Base-by-base conservation (phyloP, 2,888 invertebrate genomes). In the Dendrolimus pini region DNA sequence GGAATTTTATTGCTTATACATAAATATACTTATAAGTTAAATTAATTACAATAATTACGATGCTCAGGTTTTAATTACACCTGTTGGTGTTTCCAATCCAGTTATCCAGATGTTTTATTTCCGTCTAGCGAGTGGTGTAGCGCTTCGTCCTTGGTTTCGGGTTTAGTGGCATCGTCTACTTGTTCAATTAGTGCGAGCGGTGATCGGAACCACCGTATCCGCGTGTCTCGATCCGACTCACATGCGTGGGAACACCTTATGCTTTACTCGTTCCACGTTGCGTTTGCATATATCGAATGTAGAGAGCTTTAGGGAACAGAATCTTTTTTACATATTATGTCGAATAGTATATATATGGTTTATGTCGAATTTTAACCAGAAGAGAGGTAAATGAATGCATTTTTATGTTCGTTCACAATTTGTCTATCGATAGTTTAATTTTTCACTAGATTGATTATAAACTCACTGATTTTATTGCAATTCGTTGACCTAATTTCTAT, bases 201-300 rank as follows among this genome's bases (percentile, higher is more conserved):
- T 77, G 86, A 83, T 86, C 80, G 86, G 87, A 87, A 88, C 88
- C 78, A 80, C 68, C 75, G 77, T 80, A 82, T 82, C 83, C 83
- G 81, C 74, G 80, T 79, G 79, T 77, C 72, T 67, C 72, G 76
- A 80, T 71, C 66, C 71, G 76, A 80, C 71, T 67, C 71, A 72
- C 67, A 66, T 72, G 74, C 82, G 85, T 86, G 85, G 85, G 85
- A 87, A 87, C 81, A 70, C 75, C 77, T 77, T 74, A 69, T 68
- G 70, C 70, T 47, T 47, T 47, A 30, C 30, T 72, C 70, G 62
- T 62, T 67, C 66, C 66, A 64, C 76, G 18, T 18, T 77, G 79
- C 77, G 74, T 78, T 77, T 78, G 70, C 72, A 59, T 56, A 56
- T 55, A 14, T 13, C 41, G 41, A 58, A 58, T 54, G 52, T 53